Evolutionary conservation across 2,888 invertebrate genomes (phyloP), one percentile per base, ranked within the genome.

Genomic region (Archips crataeganus): DNA sequence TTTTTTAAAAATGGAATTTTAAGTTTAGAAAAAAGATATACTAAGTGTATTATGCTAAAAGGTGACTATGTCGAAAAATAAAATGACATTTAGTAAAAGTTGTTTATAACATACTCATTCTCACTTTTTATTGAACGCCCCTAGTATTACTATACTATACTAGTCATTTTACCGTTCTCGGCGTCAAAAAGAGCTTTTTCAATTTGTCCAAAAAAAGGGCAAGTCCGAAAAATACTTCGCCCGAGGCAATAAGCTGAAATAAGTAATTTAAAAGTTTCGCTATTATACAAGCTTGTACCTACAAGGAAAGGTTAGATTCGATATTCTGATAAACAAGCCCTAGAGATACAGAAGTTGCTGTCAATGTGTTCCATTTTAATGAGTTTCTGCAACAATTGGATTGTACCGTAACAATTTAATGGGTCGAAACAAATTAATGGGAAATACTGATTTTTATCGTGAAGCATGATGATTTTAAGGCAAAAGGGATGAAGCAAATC

Each of bases 301-400:
- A 54, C 51, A 23, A 54, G 61, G 39, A 42, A 61, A 61, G 61
- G 61, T 61, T 15, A 61, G 61, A 61, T 61, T 39, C 39, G 39
- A 61, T 61, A 61, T 61, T 61, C 3, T 39, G 61, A 61, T 61
- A 61, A 39, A 3, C 60, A 42, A 9, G 10, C 61, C 61, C 61
- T 3, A 8, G 15, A 61, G 36, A 61, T 39, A 61, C 36, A 39
- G n/a, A 15, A 39, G 39, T 39, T 61, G 39, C 39, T 8, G 60
- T 42, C 51, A 54, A 23, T 54, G 51, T 49, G 13, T 23, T 54
- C 23, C 51, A 23, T 54, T 54, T 54, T 15, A 54, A 54, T 54
- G 51, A 23, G 51, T 54, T 51, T 54, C 51, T 54, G 51, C 8
- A 8, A 54, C 51, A 54, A 54, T 54, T 8, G 9, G 15, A 54